These are phyloP conservation scores for Smutsia gigantea DNA, from an alignment of 2,797 vertebrate genomes.

Conservation along the genomic window DNA sequence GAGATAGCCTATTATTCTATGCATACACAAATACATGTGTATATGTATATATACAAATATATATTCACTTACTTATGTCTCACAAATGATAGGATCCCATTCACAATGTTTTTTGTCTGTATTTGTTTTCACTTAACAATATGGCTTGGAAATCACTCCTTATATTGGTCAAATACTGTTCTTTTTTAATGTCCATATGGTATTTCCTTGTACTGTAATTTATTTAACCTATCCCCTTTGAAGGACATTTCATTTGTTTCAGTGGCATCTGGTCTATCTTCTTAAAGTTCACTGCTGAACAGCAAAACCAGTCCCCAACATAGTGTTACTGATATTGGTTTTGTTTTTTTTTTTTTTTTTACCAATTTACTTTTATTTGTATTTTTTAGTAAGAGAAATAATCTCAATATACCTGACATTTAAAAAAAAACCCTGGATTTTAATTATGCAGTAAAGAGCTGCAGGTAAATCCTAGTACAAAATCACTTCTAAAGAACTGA, in stretches of 20 bases:
- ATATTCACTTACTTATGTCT: not conserved
- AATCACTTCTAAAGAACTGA: slow-evolving; percentile 1
- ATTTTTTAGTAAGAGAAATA: not conserved
- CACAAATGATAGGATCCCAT: not conserved
- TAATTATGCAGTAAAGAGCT: slow-evolving; percentile 1
- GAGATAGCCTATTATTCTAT: slow-evolving; percentile 16
- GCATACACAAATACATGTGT: not conserved
- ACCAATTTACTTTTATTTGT: slow-evolving; percentile 23
- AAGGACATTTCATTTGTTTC: slow-evolving; percentile 49
- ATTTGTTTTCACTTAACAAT: slow-evolving; percentile 2
- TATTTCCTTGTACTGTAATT: not conserved
- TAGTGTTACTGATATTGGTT: not conserved
- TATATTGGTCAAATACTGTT: not conserved
- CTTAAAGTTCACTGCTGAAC: slow-evolving; percentile 24
- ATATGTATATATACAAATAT: not conserved
- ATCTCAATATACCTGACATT: not conserved
- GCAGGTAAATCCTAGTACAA: not conserved
- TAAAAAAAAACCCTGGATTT: not conserved
- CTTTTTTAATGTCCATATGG: slow-evolving; percentile 18
- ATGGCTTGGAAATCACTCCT: not conserved
- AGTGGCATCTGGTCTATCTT: not conserved
- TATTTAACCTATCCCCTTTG: slow-evolving; percentile 16
- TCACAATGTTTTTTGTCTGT: not conserved
- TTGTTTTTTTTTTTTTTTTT: not conserved
- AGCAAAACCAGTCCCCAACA: not conserved